Percentiles rank a stretch among this genome's conserved stretches.
Evolutionary conservation across 30 jellyfish, hydroid and myxozoan species (phyloP).

Genomic region (Cassiopea xamachana): DNA sequence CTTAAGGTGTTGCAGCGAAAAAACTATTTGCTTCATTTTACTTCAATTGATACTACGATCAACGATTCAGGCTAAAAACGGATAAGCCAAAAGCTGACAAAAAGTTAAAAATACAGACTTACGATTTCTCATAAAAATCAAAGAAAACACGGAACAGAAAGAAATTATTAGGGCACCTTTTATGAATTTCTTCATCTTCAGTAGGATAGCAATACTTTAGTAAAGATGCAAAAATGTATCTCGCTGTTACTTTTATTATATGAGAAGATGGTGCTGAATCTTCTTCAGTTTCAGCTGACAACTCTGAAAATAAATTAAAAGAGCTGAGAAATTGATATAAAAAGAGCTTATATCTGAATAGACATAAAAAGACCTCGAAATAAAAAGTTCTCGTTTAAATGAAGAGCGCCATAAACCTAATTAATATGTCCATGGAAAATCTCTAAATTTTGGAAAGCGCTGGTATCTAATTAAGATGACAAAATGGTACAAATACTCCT

Average conservation of each 20-base stretch:
- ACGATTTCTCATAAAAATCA: background rate
- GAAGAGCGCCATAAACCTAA: too few relatives aligned
- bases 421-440: too few relatives aligned
- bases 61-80: too few relatives aligned
- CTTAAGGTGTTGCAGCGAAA: too few relatives aligned
- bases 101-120: background rate
- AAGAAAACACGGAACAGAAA: background rate
- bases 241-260: constrained; percentile 5
- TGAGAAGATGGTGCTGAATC: background rate
- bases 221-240: constrained; percentile 63
- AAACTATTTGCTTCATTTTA: too few relatives aligned
- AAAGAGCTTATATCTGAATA: too few relatives aligned
- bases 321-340: background rate
- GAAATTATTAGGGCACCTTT: constrained; percentile 25
- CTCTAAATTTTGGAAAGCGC: too few relatives aligned
- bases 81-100: background rate
- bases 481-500: too few relatives aligned
- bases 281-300: constrained; percentile 17
- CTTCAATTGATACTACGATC: too few relatives aligned
- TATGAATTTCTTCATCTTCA: background rate
- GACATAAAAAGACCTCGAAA: background rate
- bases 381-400: too few relatives aligned
- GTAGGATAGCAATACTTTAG: constrained; percentile 42
- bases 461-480: too few relatives aligned
- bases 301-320: constrained; percentile 17